Base-by-base conservation (phyloP, 2,888 invertebrate species). In the Xanthorhoe designata region DNA sequence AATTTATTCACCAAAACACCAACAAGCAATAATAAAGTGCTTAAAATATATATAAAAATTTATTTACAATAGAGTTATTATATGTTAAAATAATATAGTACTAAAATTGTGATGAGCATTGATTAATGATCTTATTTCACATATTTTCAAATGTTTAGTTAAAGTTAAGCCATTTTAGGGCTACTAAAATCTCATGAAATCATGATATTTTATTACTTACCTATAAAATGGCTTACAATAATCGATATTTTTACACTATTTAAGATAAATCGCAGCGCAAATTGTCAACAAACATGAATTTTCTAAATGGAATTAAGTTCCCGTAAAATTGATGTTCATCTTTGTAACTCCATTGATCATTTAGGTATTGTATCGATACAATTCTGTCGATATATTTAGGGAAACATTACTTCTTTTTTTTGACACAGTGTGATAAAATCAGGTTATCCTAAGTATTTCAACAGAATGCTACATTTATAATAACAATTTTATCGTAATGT, bases 271-370 rank as follows among this genome's bases (percentile, higher is more conserved):
- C 72, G 71, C 78, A 78, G 81, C 80, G 79, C 80, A 79, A 80
- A 80, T 80, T 82, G 75, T 81, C 80, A 80, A 79, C 74, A 69
- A 73, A 71, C 64, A 74, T 78, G 77, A 84, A 78, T 80, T 83
- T 83, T 85, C 91, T 91, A 91, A 90, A 90, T 92, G 92, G 92
- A 92, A 92, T 92, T 91, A 91, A 91, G 91, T 91, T 89, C 91
- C 91, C 92, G 81, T 85, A 88, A 90, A 88, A 87, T 80, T 78
- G 75, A 75, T 66, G 69, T 73, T 72, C 73, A 79, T 73, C 71
- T 70, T 75, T 77, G 73, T 15, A 15, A 47, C 75, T 78, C 17
- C 79, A 84, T 82, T 76, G 82, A 83, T 88, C 76, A 84, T 88
- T 87, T 85, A 87, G 83, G 79, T 84, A 79, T 82, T 85, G 81